Base-by-base conservation (phyloP, 2,888 invertebrate species). In the Ormyrus thymus region DNA sequence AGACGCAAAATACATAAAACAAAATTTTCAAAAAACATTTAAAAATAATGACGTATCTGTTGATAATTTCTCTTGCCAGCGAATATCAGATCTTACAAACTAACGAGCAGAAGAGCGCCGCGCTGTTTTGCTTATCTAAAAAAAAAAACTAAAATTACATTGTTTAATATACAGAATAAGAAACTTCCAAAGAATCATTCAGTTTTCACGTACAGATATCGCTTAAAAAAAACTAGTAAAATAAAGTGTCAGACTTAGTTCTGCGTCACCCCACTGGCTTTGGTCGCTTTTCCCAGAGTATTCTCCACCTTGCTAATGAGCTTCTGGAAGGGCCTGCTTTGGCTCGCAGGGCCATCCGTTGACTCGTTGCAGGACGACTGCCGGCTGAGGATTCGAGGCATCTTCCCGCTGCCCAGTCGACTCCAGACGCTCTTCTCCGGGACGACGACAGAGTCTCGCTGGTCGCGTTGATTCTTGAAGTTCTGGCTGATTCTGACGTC, bases 291-390 rank as follows among this genome's bases (percentile, higher is more conserved):
- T 7, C 86, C 86, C 5, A 89, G 76, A 1, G 86, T 86, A 45
- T 82, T 87, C 75, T 89, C 88, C 83, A 89, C 83, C 80, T 86
- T 88, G 72, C 83, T 88, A 29, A 88, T 86, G 9, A 89, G 80
- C 66, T 86, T 88, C 72, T 89, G 86, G 13, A 89, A 84, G 6
- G 86, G 86, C 29, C 87, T 89, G 51, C 83, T 75, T 84, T 83
- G 7, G 72, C 50, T 7, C 83, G 83, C 2, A 81, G 82, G 29
- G 7, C 43, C 29, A 0, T 45, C 73, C 7, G 66, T 59, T 6
- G 71, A 71, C 11, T 72, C 72, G 43, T 51, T 72, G 55, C 53
- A 66, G 8, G 80, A 66, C 0, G 73, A 13, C 43, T 77, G 71
- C 1, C 75, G 70, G 48, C 13, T 55, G 1, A 56, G 76, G 70